Percentiles rank a stretch among this genome's conserved stretches.
These are phyloP conservation scores for Eucriotettix oculatus DNA, from an alignment of 2,888 invertebrate species.

Conservation along the genomic window DNA sequence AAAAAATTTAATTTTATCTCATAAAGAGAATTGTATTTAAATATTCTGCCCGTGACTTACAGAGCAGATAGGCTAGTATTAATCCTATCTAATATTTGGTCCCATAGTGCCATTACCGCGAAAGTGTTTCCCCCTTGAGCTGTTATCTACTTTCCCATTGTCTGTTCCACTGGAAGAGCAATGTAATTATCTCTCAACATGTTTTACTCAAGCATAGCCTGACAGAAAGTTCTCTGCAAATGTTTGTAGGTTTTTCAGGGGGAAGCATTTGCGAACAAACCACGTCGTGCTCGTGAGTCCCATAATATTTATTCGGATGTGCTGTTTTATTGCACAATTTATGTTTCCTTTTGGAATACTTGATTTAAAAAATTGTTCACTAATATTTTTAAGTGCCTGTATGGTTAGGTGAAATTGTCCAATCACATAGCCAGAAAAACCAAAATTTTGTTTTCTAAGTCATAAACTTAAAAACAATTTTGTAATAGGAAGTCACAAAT, in stretches of 20 bases:
- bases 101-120: slow-evolving; percentile 8
- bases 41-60: not conserved
- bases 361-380: slow-evolving; percentile 1
- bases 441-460: slow-evolving; percentile 13
- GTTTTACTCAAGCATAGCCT: no score
- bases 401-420: slow-evolving; percentile 11
- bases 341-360: not conserved
- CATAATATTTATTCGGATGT: slow-evolving; percentile 4
- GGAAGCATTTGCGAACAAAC: not conserved
- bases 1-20: slow-evolving; percentile 7
- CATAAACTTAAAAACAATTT: not conserved
- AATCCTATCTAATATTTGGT: slow-evolving; percentile 3
- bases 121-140: not conserved
- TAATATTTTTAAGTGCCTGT: slow-evolving; percentile 15
- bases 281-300: not conserved
- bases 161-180: no score
- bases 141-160: not conserved
- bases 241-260: not conserved
- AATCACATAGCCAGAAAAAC: slow-evolving; percentile 8
- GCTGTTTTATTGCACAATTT: slow-evolving; percentile 10
- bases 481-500: not conserved
- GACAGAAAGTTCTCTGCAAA: not conserved
- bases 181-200: no score
- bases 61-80: not conserved
- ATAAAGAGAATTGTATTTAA: not conserved